These are phyloP conservation scores for Heliconius ismenius DNA, from an alignment of 2,888 invertebrate species.

Conservation along the genomic window DNA sequence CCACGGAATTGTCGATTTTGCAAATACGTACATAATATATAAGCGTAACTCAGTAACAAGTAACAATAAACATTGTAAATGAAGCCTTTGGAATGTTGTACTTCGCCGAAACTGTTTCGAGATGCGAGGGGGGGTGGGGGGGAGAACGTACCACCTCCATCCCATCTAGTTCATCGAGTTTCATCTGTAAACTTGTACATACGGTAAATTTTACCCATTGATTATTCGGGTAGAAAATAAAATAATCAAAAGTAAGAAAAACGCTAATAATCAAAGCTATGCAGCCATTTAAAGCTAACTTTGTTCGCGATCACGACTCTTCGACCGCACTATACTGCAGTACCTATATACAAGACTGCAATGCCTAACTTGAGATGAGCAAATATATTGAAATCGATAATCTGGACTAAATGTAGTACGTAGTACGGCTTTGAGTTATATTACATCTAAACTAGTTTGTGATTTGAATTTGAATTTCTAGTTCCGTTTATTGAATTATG, in stretches of 20 bases:
- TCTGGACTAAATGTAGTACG: background rate
- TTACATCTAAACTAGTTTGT: background rate
- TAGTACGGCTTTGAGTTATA: background rate
- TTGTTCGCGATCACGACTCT: background rate
- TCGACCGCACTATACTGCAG: constrained; percentile 14
- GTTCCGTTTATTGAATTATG: background rate
- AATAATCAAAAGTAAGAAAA: background rate
- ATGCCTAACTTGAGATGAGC: constrained; percentile 23
- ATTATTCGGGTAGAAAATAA: background rate
- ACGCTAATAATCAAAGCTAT: background rate
- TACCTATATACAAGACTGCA: constrained; percentile 25
- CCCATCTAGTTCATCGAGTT: too few species aligned
- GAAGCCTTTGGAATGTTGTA: constrained; percentile 18
- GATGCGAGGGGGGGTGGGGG: background rate
- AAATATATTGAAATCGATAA: constrained; percentile 25
- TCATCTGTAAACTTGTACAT: constrained; percentile 10
- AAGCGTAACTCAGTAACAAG: background rate
- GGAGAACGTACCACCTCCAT: background rate
- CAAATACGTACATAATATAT: background rate
- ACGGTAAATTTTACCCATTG: background rate
- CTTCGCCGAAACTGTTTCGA: constrained; percentile 22
- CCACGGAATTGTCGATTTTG: background rate
- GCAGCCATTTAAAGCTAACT: background rate
- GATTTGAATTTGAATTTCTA: background rate
- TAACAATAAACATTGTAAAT: constrained; percentile 16